These are phyloP conservation scores for Raja brachyura DNA, from an alignment of 2,113 vertebrate genomes.

Conservation along the genomic window DNA sequence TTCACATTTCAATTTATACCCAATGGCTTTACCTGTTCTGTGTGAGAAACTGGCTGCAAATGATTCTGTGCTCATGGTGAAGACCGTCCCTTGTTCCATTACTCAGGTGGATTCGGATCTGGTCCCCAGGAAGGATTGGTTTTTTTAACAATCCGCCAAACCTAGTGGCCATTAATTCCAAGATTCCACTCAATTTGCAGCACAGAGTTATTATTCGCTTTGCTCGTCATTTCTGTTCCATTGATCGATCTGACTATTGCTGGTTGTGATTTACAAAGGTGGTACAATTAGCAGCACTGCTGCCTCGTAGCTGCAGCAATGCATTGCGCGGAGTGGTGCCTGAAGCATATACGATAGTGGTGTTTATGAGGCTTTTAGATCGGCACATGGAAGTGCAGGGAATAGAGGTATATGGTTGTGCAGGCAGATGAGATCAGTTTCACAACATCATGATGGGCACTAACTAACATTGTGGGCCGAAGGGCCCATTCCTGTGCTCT, in stretches of 20 bases:
- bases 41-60: not conserved
- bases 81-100: not conserved
- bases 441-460: no score
- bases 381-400: no score
- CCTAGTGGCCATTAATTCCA: not conserved
- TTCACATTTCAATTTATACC: no score
- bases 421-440: no score
- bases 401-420: no score
- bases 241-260: not conserved
- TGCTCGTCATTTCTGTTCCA: not conserved
- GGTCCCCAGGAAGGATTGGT: not conserved
- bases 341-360: no score
- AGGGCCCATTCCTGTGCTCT: no score
- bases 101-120: not conserved
- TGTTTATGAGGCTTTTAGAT: no score
- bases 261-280: not conserved
- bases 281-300: no score
- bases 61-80: not conserved
- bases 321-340: no score
- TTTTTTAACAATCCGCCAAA: not conserved
- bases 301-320: no score
- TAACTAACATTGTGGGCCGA: no score
- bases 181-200: not conserved
- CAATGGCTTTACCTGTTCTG: not conserved
- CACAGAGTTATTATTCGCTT: not conserved